Evolutionary conservation across 2,888 invertebrate genomes (phyloP), one percentile per base, ranked within the genome.

Genomic region (Synanthedon myopaeformis): DNA sequence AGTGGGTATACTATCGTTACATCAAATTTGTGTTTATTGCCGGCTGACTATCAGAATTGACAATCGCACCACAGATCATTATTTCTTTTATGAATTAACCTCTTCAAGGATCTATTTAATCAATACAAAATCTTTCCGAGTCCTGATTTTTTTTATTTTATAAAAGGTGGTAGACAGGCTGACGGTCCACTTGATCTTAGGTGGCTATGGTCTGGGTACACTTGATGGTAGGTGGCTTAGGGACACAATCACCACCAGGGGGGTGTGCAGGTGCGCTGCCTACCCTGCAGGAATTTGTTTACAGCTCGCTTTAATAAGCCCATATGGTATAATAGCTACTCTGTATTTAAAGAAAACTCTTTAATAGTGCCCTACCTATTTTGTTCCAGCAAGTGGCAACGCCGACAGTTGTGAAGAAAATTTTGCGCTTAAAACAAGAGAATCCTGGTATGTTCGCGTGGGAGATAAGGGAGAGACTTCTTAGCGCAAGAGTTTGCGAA

Each of bases 391-490:
- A 97, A 96, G 97, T 97, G 59, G 97, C 97, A 58, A 97, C 98
- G 3, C 97, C 97, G 1, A 95, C 96, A 0, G 97, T 98, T 0
- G 97, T 98, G 12, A 95, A 96, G 86, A 96, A 96, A 86, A 98
- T 98, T 63, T 91, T 97, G 41, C 93, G 96, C 4, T 91, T 96
- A 67, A 98, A 98, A 76, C 96, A 96, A 72, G 96, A 97, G 76
- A 97, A 97, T 79, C 97, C 97, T 0, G 95, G 96, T 4, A 95
- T 97, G 92, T 97, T 98, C 78, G 97, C 97, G 10, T 98, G 97
- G 97, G 98, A 98, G 89, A 97, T 98, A 60, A 90, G 97, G 0
- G 95, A 98, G 79, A 92, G 95, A 66, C 89, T 98, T 59, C 91
- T 97, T 54, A 92, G 94, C 51, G 96, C 97, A 69, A 91, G 96